Evolutionary conservation across 2,797 vertebrate species (phyloP), one percentile per base, ranked within the genome.

Genomic region (Trachurus trachurus): DNA sequence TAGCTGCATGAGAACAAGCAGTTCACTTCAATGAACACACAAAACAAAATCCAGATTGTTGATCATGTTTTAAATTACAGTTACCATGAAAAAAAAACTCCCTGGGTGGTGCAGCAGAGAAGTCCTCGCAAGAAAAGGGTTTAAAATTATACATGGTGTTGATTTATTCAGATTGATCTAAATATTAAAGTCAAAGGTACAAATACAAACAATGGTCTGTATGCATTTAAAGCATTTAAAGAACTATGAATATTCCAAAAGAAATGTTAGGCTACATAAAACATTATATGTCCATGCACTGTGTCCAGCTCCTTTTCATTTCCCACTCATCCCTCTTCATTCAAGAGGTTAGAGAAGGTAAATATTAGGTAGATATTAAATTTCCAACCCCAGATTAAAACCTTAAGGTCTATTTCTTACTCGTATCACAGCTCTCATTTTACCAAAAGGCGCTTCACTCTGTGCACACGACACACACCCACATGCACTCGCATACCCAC

Each of bases 1-100:
- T 87, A 60, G 68, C n/a, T 40, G 34, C 64, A 50, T 63, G 63
- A 84, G 58, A 84, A 76, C 75, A 83, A 31, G 71, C 69, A 50
- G 54, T 76, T 85, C 50, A 75, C 68, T 60, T 76, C 64, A 79
- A 52, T 63, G 74, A 80, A 71, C 11, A 67, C 10, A n/a, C 40
- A 78, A 78, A 87, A 82, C 81, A 59, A 78, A 81, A 82, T 70
- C 71, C 78, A 84, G 74, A 74, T 85, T 70, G 76, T 69, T 63
- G 67, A 82, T 88, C 70, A 66, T 86, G 81, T 86, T 88, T 87
- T 86, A 74, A 86, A 83, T 88, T 63, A 83, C 56, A 76, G 67
- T 63, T 65, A 81, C 61, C 40, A 84, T 70, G 66, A 78, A 82
- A 67, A 88, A 77, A 83, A 90, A 87, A 54, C 68, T 80, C 72